A percentile compares a stretch with the other conserved stretches of the same genome.
phyloP scores from a whole-genome alignment of 1,140 invertebrate species.

The Euura lappo region DNA sequence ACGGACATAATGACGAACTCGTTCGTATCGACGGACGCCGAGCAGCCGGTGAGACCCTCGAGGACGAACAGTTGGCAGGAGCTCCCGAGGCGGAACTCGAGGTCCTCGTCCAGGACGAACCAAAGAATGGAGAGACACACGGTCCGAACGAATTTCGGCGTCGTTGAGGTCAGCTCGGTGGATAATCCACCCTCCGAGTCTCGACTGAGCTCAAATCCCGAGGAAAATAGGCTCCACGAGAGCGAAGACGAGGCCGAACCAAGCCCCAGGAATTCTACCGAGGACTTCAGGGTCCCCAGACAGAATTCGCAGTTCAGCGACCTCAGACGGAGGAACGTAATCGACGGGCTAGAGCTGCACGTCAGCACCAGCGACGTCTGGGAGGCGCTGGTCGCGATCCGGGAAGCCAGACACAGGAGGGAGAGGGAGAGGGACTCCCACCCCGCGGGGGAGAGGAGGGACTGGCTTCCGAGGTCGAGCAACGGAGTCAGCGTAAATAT shows the following conservation, averaged over 20 bases:
- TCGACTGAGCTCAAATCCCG: background rate
- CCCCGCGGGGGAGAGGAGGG: slow-evolving; percentile 26
- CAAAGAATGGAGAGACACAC: slow-evolving; percentile 31
- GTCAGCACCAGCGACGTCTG: slow-evolving; percentile 67
- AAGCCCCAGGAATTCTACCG: slow-evolving; percentile 13
- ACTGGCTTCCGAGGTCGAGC: slow-evolving; percentile 36
- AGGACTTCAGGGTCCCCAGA: slow-evolving; percentile 31
- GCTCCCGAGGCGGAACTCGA: slow-evolving; percentile 26
- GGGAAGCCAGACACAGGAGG: slow-evolving; percentile 67
- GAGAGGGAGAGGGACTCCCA: slow-evolving; percentile 52
- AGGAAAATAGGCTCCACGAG: background rate
- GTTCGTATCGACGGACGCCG: slow-evolving; percentile 33
- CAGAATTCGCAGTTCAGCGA: slow-evolving; percentile 31
- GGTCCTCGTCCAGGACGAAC: slow-evolving; percentile 25
- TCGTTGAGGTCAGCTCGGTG: slow-evolving; percentile 34
- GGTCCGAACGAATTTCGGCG: slow-evolving; percentile 31
- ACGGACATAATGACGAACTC: slow-evolving; percentile 33
- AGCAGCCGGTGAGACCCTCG: slow-evolving; percentile 31
- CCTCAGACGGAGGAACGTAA: slow-evolving; percentile 35
- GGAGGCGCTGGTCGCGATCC: slow-evolving; percentile 70
- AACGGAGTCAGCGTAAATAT: slow-evolving; percentile 42
- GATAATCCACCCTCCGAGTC: slow-evolving; percentile 10
- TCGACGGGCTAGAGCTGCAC: slow-evolving; percentile 52
- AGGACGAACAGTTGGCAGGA: slow-evolving; percentile 37
- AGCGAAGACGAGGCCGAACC: slow-evolving; percentile 22